phyloP scores from a whole-genome alignment of 2,888 invertebrate species.

The Spisula solida region DNA sequence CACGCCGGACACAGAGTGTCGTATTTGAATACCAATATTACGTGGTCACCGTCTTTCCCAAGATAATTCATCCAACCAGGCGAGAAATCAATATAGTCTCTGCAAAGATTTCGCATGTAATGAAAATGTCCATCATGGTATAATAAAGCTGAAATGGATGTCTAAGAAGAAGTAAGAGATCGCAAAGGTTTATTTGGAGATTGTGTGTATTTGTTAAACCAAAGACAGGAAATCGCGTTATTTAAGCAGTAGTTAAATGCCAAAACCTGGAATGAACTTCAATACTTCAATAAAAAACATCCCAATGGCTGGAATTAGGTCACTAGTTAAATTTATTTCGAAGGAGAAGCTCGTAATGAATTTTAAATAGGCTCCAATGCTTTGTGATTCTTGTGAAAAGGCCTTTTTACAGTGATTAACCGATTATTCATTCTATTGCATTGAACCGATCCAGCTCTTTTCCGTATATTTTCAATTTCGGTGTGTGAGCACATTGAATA shows the following conservation, averaged over 20 bases:
- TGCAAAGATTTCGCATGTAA: conserved; percentile 48
- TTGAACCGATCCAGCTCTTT: neutral
- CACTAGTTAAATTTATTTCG: neutral
- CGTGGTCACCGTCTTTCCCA: conserved; percentile 2
- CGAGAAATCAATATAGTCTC: conserved; percentile 51
- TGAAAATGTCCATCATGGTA: conserved; percentile 60
- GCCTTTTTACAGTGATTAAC: neutral
- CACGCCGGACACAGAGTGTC: neutral
- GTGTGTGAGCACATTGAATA: neutral
- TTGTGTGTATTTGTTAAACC: neutral
- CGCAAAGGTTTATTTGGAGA: neutral
- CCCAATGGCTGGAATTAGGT: neutral
- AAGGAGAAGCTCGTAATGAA: neutral
- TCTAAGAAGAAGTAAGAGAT: neutral
- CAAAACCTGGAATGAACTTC: too few species aligned
- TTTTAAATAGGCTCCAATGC: neutral
- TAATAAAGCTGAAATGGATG: conserved; percentile 52
- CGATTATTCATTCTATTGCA: neutral
- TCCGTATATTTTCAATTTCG: neutral
- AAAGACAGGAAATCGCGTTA: neutral
- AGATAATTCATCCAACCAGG: neutral
- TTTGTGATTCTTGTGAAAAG: neutral
- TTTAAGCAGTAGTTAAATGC: neutral
- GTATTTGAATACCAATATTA: neutral
- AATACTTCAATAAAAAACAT: neutral